These are phyloP conservation scores for Colletes latitarsis DNA, from an alignment of 1,140 invertebrate genomes.

Conservation along the genomic window DNA sequence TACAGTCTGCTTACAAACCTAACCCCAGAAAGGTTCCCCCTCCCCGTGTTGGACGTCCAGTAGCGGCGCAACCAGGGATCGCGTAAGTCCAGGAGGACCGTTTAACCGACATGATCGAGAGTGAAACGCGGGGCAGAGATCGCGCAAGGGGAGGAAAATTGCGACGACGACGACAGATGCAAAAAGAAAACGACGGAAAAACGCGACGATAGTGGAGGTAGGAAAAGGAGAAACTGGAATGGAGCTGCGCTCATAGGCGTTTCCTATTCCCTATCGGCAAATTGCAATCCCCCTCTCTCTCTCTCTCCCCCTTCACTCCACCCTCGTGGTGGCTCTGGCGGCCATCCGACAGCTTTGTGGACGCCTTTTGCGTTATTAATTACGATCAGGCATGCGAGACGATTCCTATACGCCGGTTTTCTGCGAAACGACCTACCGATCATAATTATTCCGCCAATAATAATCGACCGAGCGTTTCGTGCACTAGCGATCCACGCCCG, in stretches of 20 bases:
- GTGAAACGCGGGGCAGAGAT: not conserved
- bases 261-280: slow-evolving; percentile 62
- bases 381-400: slow-evolving; percentile 80
- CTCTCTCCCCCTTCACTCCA: not conserved
- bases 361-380: slow-evolving; percentile 78
- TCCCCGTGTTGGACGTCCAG: too few relatives aligned
- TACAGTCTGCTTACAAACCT: too few relatives aligned
- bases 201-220: not conserved
- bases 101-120: slow-evolving; percentile 50
- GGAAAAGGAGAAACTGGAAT: slow-evolving; percentile 42
- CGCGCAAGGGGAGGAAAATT: slow-evolving; percentile 11
- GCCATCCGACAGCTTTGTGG: slow-evolving; percentile 76
- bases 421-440: slow-evolving; percentile 65
- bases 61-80: slow-evolving; percentile 57
- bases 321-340: not conserved
- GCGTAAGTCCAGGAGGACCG: slow-evolving; percentile 65
- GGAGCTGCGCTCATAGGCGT: slow-evolving; percentile 43
- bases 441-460: slow-evolving; percentile 67
- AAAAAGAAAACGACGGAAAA: slow-evolving; percentile 9
- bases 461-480: slow-evolving; percentile 58
- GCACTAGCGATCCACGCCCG: slow-evolving; percentile 1
- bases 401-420: slow-evolving; percentile 62
- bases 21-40: too few relatives aligned
- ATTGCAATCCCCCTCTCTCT: slow-evolving; percentile 47
- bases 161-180: slow-evolving; percentile 24